Base-by-base conservation (phyloP, 2,113 vertebrate genomes). In the Limanda limanda region DNA sequence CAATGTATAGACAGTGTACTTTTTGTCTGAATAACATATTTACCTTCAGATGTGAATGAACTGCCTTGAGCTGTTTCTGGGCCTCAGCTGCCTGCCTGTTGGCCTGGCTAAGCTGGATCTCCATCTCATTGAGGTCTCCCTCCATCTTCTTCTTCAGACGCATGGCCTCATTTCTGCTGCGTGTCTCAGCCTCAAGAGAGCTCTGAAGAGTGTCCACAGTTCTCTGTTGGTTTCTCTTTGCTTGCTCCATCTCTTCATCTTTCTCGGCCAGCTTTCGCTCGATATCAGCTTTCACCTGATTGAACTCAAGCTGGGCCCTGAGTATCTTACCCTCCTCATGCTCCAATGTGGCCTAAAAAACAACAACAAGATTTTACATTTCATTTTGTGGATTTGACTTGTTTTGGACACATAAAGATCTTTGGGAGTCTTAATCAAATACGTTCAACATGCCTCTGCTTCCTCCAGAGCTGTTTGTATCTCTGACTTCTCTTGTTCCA, bases 61-160 rank as follows among this genome's bases (percentile, higher is more conserved):
- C 64, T 5, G 77, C 87, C 87, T 97, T 98, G 6, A 97, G 92
- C 82, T 96, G 96, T 69, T 96, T 96, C 88, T 97, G 96, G 24
- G 95, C 95, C 79, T 97, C 96, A 0, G 84, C 76, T 0, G 96
- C 95, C 2, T 91, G 68, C 14, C 96, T 94, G 80, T 95, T 92
- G 76, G 95, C 91, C 2, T 95, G 93, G 76, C 95, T 94, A 0
- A 97, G 95, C 87, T 98, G 97, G 85, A 97, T 95, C 93, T 97
- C 97, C 96, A 97, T 96, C 94, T 97, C 96, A 0, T 97, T 98
- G 51, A 97, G 95, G 88, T 98, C 96, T 0, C 96, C 96, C 79
- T 97, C 97, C 97, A 98, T 98, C 89, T 98, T 98, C 94, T 98
- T 98, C 90, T 97, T 98, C 63, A 98, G 68, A 56, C 97, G 86